Percentiles rank a stretch among this genome's conserved stretches.
Evolutionary conservation across 2,797 vertebrate genomes (phyloP).

Genomic region (Otolemur crassicaudatus): DNA sequence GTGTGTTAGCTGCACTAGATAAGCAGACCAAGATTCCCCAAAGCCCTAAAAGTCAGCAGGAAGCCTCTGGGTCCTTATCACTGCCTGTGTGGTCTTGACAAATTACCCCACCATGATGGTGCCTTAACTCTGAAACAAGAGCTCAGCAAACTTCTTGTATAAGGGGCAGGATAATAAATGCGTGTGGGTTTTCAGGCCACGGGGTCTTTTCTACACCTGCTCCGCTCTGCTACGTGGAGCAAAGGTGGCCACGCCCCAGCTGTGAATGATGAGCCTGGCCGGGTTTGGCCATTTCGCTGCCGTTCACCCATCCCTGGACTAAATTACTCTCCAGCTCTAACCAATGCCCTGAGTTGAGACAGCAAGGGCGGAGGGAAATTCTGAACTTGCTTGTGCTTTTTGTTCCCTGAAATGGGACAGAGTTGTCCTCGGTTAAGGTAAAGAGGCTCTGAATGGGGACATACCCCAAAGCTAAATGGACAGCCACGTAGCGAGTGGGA

Average conservation of each 20-base stretch:
- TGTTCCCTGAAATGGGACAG: background rate
- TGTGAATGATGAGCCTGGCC: accelerated
- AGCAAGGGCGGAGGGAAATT: background rate
- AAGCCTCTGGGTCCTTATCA: accelerated
- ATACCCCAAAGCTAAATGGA: background rate
- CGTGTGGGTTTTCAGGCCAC: accelerated
- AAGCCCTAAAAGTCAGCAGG: background rate
- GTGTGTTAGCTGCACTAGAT: too few relatives aligned
- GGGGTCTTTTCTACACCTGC: accelerated
- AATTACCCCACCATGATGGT: background rate
- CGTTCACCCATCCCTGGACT: background rate
- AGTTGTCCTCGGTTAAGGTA: background rate
- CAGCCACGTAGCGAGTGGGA: accelerated
- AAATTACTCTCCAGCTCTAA: background rate
- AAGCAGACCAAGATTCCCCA: background rate
- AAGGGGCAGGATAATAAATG: background rate
- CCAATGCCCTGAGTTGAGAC: background rate
- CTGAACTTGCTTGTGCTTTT: background rate
- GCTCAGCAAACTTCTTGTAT: background rate
- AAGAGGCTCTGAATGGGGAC: background rate
- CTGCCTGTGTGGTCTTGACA: background rate
- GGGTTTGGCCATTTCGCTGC: accelerated
- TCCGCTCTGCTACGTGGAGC: accelerated
- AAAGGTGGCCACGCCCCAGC: accelerated
- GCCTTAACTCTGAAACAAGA: background rate